Evolutionary conservation across 2,888 invertebrate species (phyloP), one percentile per base, ranked within the genome.

Genomic region (Encarsia formosa): DNA sequence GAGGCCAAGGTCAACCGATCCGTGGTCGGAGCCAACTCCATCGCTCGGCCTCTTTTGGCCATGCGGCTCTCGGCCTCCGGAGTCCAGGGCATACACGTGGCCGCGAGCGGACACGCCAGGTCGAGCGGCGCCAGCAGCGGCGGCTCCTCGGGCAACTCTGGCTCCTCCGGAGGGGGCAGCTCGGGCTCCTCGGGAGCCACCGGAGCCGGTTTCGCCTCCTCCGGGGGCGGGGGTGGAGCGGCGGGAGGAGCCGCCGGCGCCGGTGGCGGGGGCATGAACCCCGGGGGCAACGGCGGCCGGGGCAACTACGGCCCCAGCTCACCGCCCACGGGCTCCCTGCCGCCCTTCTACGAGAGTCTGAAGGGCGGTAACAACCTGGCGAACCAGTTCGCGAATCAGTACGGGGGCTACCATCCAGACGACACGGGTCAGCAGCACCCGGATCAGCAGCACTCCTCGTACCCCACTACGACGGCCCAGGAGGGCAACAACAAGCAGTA

Each of bases 231-330:
- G 23, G 80, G 83, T 31, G 65, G 69, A 40, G 78, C 81, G 3
- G 80, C 81, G 15, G 80, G 82, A 0, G 78, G 69, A 1, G 72
- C 69, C 1, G 71, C 84, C 18, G 83, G 83, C 18, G 82, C 86
- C 5, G 84, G 84, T 1, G 86, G 85, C 3, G 87, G 88, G 24
- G 89, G 88, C 34, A 88, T 89, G 67, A 85, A 85, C 56, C 79
- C 79, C 54, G 89, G 89, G 2, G 81, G 89, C 35, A 89, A 89
- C 69, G 90, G 91, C 0, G 73, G 73, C 0, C 81, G 91, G 42
- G 86, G 88, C 54, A 89, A 90, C 71, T 91, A 91, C 69, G 90
- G 90, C 3, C 91, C 91, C 6, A 90, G 88, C 62, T 91, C 90
- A 63, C 91, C 91, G 45, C 91, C 91, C 2, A 90, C 89, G 1